These are phyloP conservation scores for Ostrea denselamellosa DNA, from an alignment of 1,140 invertebrate species.

Conservation along the genomic window DNA sequence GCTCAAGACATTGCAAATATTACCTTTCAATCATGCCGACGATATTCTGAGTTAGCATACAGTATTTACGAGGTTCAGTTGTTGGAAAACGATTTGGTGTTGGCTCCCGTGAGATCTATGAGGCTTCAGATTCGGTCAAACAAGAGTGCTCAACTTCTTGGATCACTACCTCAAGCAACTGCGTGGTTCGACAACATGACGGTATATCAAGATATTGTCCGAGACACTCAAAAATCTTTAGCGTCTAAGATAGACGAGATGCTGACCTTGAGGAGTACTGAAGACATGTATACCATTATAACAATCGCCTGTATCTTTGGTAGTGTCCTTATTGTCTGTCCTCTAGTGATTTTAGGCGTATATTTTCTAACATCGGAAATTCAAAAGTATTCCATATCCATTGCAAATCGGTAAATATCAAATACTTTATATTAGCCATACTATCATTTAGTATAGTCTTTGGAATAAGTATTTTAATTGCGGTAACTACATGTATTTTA, in stretches of 20 bases:
- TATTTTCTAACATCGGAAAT: slow-evolving; percentile 72
- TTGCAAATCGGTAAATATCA: slow-evolving; percentile 67
- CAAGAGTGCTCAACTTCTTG: slow-evolving; percentile 10
- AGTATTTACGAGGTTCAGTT: slow-evolving; percentile 53
- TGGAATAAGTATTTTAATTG: neutral
- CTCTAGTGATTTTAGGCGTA: slow-evolving; percentile 66
- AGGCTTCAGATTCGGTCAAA: slow-evolving; percentile 55
- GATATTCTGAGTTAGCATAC: slow-evolving; percentile 62
- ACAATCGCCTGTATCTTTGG: slow-evolving; percentile 64
- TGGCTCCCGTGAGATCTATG: slow-evolving; percentile 41
- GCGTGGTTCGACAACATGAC: slow-evolving; percentile 65
- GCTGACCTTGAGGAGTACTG: slow-evolving; percentile 4
- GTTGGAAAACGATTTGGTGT: slow-evolving; percentile 33
- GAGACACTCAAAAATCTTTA: slow-evolving; percentile 21
- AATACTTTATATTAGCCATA: no score
- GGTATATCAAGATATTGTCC: slow-evolving; percentile 49
- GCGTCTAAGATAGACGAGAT: slow-evolving; percentile 43
- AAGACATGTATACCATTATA: slow-evolving; percentile 58
- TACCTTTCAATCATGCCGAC: slow-evolving; percentile 61
- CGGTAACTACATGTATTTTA: neutral
- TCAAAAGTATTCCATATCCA: slow-evolving; percentile 68
- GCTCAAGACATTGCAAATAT: slow-evolving; percentile 63
- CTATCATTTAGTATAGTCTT: no score
- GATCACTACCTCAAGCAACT: slow-evolving; percentile 56
- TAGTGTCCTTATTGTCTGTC: slow-evolving; percentile 67